Evolutionary conservation across 1,140 invertebrate genomes (phyloP).

Genomic region (Pseudomyrmex cubaensis): DNA sequence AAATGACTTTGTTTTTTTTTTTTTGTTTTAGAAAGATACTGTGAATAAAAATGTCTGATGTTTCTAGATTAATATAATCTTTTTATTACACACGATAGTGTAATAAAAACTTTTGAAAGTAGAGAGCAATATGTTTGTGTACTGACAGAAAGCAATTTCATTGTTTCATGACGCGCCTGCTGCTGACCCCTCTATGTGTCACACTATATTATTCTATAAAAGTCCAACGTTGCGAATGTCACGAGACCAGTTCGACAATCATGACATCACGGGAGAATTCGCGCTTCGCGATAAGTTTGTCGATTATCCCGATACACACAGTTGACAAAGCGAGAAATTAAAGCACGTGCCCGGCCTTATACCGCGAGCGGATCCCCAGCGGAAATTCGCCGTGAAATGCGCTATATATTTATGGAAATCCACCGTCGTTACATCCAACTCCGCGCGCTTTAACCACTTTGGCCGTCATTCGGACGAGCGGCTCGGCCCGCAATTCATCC

Average conservation of each 20-base stretch:
- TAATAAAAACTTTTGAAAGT: too few relatives aligned
- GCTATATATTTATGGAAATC: slow-evolving; percentile 10
- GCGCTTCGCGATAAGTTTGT: slow-evolving; percentile 51
- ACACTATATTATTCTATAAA: slow-evolving; percentile 45
- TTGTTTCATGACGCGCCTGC: background rate
- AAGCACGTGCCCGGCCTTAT: slow-evolving; percentile 32
- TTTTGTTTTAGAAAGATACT: background rate
- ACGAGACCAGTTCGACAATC: slow-evolving; percentile 26
- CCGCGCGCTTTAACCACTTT: slow-evolving; percentile 21
- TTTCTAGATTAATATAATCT: too few relatives aligned
- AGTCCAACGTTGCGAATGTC: slow-evolving; percentile 15
- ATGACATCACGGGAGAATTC: slow-evolving; percentile 8
- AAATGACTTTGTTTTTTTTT: too few relatives aligned
- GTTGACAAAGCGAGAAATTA: slow-evolving; percentile 55
- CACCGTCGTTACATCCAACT: background rate
- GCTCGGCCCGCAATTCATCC: slow-evolving; percentile 27
- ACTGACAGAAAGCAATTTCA: background rate
- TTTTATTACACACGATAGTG: too few relatives aligned
- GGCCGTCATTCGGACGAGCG: slow-evolving; percentile 2
- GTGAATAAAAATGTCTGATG: background rate
- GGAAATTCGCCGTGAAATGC: slow-evolving; percentile 48
- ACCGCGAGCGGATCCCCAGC: slow-evolving; percentile 39
- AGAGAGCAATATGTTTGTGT: too few relatives aligned
- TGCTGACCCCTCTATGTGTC: background rate
- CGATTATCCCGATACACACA: slow-evolving; percentile 52